Base-by-base conservation (phyloP, 2,888 invertebrate species). In the Sesia apiformis region DNA sequence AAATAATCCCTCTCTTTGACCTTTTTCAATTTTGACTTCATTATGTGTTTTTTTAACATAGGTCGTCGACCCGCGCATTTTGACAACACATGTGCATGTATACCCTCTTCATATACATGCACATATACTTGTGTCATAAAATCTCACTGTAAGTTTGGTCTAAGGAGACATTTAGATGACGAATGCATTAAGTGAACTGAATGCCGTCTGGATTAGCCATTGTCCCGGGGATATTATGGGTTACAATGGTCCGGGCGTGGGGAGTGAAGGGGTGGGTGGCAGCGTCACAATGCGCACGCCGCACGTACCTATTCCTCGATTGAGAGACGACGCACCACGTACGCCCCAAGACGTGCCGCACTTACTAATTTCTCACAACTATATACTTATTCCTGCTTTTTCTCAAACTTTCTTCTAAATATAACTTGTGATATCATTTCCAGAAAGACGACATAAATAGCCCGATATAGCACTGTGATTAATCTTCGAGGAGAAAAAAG, bases 371-470 rank as follows among this genome's bases (percentile, higher is more conserved):
- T 53, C 55, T 46, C 59, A 56, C 62, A 57, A 60, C 58, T 62
- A 62, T 64, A 65, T 75, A 73, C 74, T 75, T 75, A 75, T 75
- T 67, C 67, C 63, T 66, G 67, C 66, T 69, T 64, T 58, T 64
- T 61, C 59, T 62, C 64, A 68, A 74, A 76, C 68, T 74, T 72
- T 70, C 56, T 40, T 65, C 72, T 76, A 76, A 78, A 76, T 70
- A 76, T 75, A 79, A 67, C 69, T 58, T 56, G 41, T 7, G 41
- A 41, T 41, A 7, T 41, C 41, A 8, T 23, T 23, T 46, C 8
- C 23, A 23, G 8, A 3, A 46, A n/a, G 23, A 46, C 6, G 46
- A 46, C 46, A 23, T 23, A n/a, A 46, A n/a, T 23, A 46, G 23
- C 46, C 23, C 7, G 46, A 6, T 23, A 8, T 8, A 46, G 8